Conservation (phyloP, 2,113 vertebrate species). For the Leucopsar rothschildi region DNA sequence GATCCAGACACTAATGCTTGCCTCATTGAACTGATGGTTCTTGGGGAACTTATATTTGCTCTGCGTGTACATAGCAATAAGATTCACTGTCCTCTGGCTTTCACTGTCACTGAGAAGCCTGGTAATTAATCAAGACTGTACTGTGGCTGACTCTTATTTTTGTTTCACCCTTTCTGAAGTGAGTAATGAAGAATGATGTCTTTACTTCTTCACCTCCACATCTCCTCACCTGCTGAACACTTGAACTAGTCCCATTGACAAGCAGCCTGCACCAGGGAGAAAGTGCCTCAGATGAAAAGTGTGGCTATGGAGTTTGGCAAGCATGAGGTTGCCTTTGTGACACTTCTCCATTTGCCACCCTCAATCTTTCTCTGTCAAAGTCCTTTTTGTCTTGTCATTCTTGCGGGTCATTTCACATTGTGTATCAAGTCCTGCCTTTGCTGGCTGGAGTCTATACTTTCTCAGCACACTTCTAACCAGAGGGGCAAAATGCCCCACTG, state of each 20-base stretch:
- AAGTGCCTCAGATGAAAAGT: constrained; percentile 64
- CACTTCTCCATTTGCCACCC: constrained; percentile 37
- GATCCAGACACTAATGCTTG: neutral
- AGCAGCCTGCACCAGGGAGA: constrained; percentile 10
- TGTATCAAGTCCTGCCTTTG: neutral
- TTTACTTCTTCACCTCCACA: constrained; percentile 53
- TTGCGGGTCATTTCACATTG: neutral
- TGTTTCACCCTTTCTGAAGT: constrained; percentile 31
- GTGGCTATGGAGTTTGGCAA: constrained; percentile 18
- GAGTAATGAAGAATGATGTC: constrained; percentile 70
- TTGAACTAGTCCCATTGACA: constrained; percentile 46
- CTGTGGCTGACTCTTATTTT: constrained; percentile 34
- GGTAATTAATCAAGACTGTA: constrained; percentile 70
- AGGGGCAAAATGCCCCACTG: neutral
- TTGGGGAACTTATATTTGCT: constrained; percentile 7
- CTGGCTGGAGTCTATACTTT: neutral
- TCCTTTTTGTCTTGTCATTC: constrained; percentile 12
- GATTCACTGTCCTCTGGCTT: constrained; percentile 18
- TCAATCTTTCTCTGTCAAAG: constrained; percentile 56
- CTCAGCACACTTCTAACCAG: neutral
- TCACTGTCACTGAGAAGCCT: constrained; percentile 46
- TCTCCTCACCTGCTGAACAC: constrained; percentile 23
- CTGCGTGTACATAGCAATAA: neutral
- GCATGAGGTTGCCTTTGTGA: constrained; percentile 38
- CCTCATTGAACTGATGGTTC: constrained; percentile 22